Conservation (phyloP, 2,797 vertebrate species). For the Pelodytes ibericus region DNA sequence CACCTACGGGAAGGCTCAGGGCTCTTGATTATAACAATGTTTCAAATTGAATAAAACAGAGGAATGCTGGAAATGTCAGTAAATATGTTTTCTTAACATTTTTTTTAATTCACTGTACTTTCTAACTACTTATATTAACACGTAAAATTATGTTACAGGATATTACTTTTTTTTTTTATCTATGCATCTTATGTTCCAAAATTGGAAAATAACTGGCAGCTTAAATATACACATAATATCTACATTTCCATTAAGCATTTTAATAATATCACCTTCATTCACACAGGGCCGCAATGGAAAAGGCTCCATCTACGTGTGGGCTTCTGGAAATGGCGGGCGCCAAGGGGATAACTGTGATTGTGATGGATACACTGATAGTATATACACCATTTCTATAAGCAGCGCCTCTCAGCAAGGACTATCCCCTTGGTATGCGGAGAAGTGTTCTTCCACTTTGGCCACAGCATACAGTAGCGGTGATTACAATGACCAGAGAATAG, state of each 20-base stretch:
- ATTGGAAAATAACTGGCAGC: no score
- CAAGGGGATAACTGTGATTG: conserved; percentile 98
- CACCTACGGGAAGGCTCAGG: no score
- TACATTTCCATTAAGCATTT: background rate
- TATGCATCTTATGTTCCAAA: no score
- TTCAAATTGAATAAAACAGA: no score
- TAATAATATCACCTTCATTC: conserved; percentile 48
- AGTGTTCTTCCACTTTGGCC: conserved; percentile 95
- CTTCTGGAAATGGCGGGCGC: conserved; percentile 95
- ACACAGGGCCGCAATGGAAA: conserved; percentile 92
- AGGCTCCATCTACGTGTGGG: conserved; percentile 98
- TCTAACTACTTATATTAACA: no score
- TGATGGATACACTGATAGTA: conserved; percentile 96
- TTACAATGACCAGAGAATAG: conserved; percentile 97
- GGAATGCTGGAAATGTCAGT: no score
- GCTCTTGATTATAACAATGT: no score
- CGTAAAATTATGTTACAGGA: no score
- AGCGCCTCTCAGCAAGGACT: conserved; percentile 96
- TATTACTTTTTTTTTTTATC: no score
- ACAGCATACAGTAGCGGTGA: conserved; percentile 98
- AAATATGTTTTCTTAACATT: no score
- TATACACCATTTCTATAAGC: conserved; percentile 98
- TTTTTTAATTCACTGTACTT: no score
- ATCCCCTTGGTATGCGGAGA: conserved; percentile 97
- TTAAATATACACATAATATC: no score